Percentiles rank a stretch among this genome's conserved stretches.
Evolutionary conservation across 2,113 vertebrate species (phyloP).

Genomic region (Sylvietta virens): DNA sequence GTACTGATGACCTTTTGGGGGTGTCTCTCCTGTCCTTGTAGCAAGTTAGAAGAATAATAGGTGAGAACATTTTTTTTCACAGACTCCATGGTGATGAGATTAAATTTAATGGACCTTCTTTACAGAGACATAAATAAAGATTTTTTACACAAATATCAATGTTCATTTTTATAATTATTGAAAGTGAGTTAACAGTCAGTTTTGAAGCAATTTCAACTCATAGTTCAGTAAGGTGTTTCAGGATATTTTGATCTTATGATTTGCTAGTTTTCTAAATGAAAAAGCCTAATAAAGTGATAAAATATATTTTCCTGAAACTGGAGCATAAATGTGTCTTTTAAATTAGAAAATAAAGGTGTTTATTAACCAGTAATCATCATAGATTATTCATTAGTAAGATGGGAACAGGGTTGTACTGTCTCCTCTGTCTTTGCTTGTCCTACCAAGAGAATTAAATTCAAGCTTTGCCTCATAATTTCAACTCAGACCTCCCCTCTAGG

Average conservation of each 20-base stretch:
- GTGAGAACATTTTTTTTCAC: not conserved
- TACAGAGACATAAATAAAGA: not conserved
- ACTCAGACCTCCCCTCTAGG: constrained; percentile 46
- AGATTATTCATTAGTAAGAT: not conserved
- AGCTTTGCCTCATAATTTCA: constrained; percentile 66
- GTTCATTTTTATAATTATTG: not conserved
- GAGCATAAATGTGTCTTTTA: not conserved
- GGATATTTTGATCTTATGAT: not conserved
- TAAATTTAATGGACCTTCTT: not conserved
- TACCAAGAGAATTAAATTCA: constrained; percentile 59
- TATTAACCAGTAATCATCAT: not conserved
- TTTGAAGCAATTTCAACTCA: not conserved
- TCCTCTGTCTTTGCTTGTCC: not conserved
- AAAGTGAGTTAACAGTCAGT: not conserved
- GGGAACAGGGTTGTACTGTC: not conserved
- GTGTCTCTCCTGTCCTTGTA: not conserved
- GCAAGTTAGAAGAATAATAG: not conserved
- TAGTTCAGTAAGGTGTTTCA: not conserved
- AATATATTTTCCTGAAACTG: not conserved
- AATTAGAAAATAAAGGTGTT: not conserved
- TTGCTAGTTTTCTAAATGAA: not conserved
- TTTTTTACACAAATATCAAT: not conserved
- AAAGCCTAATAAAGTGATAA: not conserved
- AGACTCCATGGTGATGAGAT: not conserved
- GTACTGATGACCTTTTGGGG: not conserved